Conservation (phyloP, 2,888 invertebrate genomes). For the Pterostichus niger region DNA sequence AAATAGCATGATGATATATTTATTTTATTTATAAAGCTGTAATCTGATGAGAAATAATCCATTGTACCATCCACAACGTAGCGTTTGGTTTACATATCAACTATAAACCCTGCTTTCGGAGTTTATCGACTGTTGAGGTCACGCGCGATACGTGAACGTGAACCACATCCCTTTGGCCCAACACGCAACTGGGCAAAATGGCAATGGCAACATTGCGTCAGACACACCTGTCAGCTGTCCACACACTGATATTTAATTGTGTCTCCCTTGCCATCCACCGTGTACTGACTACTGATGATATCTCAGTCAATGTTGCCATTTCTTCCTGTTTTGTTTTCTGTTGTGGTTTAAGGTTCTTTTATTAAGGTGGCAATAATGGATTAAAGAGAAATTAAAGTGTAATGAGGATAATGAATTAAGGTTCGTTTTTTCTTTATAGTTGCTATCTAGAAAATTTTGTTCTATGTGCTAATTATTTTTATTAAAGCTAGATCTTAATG, state of each 20-base stretch:
- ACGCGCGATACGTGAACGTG: not conserved
- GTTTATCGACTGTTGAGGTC: conserved; percentile 19
- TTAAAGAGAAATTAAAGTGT: too few species aligned
- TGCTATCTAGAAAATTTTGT: not conserved
- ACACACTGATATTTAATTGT: conserved; percentile 53
- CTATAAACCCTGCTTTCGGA: not conserved
- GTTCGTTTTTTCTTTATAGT: not conserved
- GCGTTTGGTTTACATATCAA: conserved; percentile 1
- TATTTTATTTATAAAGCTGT: too few species aligned
- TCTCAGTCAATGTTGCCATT: not conserved
- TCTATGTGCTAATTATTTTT: too few species aligned
- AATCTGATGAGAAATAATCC: too few species aligned
- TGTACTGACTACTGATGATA: not conserved
- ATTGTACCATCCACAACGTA: not conserved
- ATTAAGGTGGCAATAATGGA: too few species aligned
- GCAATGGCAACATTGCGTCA: conserved; percentile 29
- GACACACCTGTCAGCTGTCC: conserved; percentile 60
- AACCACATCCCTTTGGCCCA: conserved; percentile 7
- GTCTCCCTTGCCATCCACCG: not conserved
- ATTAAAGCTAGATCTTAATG: too few species aligned
- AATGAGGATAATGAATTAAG: too few species aligned
- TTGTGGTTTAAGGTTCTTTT: too few species aligned
- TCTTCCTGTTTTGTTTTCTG: too few species aligned
- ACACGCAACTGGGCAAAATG: conserved; percentile 8
- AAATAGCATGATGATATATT: too few species aligned